Percentiles rank a stretch among this genome's conserved stretches.
These are phyloP conservation scores for Drosophila austrosaltans DNA, from an alignment of 2,888 invertebrate species.

Conservation along the genomic window DNA sequence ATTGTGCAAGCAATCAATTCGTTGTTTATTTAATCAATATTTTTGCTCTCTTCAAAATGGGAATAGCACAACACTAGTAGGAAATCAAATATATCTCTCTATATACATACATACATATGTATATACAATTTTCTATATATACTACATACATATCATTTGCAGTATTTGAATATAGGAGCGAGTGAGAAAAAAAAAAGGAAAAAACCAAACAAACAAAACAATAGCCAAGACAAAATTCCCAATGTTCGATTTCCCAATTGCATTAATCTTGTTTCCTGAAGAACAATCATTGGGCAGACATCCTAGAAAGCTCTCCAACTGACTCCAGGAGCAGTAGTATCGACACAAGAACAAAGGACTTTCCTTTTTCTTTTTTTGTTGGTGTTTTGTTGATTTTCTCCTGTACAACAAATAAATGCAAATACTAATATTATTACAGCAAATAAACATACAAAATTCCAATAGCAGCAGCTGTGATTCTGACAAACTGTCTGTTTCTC, in stretches of 20 bases:
- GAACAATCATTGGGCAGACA: constrained; percentile 27
- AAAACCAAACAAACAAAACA: constrained; percentile 20
- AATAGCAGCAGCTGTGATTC: constrained; percentile 13
- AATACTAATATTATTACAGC: constrained; percentile 70
- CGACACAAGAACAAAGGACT: constrained; percentile 52
- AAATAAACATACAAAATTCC: constrained; percentile 55
- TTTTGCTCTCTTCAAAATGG: background rate
- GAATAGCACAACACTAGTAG: constrained; percentile 29
- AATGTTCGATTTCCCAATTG: constrained; percentile 66
- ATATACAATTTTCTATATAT: constrained; percentile 27
- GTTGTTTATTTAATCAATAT: constrained; percentile 36
- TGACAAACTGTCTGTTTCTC: constrained; percentile 37
- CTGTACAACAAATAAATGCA: constrained; percentile 67
- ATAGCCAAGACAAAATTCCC: constrained; percentile 31
- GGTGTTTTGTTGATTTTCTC: constrained; percentile 37
- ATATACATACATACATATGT: constrained; percentile 36
- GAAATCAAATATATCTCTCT: constrained; percentile 38
- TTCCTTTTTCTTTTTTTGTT: background rate
- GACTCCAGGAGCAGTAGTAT: constrained; percentile 19
- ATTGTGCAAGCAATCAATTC: constrained; percentile 30
- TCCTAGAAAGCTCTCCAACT: constrained; percentile 19
- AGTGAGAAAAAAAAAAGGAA: constrained; percentile 25
- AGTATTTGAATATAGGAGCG: constrained; percentile 34
- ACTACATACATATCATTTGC: constrained; percentile 26
- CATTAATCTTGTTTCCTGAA: constrained; percentile 67